Evolutionary conservation across 2,113 vertebrate genomes (phyloP).

Genomic region (Paradisaea rubra): DNA sequence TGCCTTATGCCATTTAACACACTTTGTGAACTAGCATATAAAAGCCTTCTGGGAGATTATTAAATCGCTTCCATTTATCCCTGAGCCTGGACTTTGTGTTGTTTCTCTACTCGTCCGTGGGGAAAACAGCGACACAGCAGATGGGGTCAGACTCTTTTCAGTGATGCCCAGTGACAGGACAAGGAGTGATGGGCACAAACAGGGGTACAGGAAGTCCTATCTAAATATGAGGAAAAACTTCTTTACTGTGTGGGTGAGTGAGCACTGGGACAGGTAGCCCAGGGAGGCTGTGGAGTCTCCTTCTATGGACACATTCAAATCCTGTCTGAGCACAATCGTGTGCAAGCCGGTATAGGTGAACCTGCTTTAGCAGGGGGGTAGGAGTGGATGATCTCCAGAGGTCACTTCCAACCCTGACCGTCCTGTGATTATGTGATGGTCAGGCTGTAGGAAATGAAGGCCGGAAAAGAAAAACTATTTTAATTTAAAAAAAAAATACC

Average conservation of each 20-base stretch:
- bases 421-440: background rate
- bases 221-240: background rate
- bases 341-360: background rate
- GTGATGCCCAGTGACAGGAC: background rate
- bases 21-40: too few species aligned
- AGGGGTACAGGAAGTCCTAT: background rate
- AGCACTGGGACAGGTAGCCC: background rate
- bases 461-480: background rate
- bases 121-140: too few species aligned
- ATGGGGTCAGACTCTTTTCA: background rate
- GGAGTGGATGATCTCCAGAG: background rate
- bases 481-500: accelerated
- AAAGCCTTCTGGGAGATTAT: too few species aligned
- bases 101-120: too few species aligned
- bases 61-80: too few species aligned
- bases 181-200: accelerated
- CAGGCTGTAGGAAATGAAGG: background rate
- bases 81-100: too few species aligned
- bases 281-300: background rate
- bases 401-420: background rate
- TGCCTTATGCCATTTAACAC: too few species aligned
- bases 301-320: background rate
- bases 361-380: background rate
- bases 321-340: background rate
- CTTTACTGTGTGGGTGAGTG: background rate